Conservation (phyloP, 2,888 invertebrate species). For the Rhingia campestris region DNA sequence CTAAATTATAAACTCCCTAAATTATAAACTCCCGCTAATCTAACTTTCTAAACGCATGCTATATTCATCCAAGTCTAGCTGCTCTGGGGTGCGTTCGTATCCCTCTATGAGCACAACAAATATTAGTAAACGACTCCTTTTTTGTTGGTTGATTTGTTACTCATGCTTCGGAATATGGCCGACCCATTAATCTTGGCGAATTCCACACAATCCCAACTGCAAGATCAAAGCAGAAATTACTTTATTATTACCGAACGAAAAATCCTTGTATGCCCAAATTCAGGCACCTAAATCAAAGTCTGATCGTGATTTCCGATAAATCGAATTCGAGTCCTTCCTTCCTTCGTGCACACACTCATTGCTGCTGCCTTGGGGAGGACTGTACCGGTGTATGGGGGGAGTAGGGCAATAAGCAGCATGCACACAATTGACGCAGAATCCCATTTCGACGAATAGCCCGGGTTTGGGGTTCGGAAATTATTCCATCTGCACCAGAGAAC, state of each 20-base stretch:
- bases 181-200: constrained; percentile 70
- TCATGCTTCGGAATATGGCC: constrained; percentile 45
- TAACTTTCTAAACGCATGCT: background rate
- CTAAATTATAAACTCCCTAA: no score
- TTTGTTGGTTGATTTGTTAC: background rate
- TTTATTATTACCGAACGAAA: constrained; percentile 71
- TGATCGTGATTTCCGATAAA: constrained; percentile 72
- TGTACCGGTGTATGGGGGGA: background rate
- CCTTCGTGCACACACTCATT: background rate
- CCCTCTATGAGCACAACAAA: background rate
- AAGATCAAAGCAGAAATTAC: constrained; percentile 74
- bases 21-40: no score
- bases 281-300: constrained; percentile 74
- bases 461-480: constrained; percentile 49
- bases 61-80: background rate
- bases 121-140: constrained; percentile 2
- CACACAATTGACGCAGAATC: constrained; percentile 59
- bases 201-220: constrained; percentile 71
- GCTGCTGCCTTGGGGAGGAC: background rate
- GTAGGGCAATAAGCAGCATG: constrained; percentile 32
- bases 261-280: constrained; percentile 72
- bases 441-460: constrained; percentile 53
- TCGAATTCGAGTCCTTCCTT: constrained; percentile 65
- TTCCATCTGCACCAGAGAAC: constrained; percentile 55
- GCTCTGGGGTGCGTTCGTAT: background rate